Percentiles rank a stretch among this genome's conserved stretches.
Conservation (phyloP, 2,113 vertebrate genomes). For the Dicrurus megarhynchus region DNA sequence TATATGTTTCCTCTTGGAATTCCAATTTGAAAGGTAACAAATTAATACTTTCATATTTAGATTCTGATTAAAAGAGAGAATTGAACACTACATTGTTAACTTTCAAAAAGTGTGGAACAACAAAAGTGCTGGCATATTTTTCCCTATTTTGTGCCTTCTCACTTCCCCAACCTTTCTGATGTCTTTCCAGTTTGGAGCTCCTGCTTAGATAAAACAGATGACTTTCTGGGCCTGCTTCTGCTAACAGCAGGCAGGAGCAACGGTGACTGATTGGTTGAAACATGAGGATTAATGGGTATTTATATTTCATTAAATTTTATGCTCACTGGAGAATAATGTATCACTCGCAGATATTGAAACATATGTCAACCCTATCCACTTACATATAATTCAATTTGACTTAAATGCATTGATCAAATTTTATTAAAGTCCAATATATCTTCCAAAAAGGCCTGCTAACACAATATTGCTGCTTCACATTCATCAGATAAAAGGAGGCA, state of each 20-base stretch:
- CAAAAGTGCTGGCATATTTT: conserved; percentile 46
- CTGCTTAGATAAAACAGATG: conserved; percentile 90
- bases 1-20: not conserved
- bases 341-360: conserved; percentile 92
- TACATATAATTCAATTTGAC: conserved; percentile 95
- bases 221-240: conserved; percentile 83
- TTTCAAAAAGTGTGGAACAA: not conserved
- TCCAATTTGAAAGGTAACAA: not conserved
- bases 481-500: conserved; percentile 75
- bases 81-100: not conserved
- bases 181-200: conserved; percentile 82
- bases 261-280: conserved; percentile 90
- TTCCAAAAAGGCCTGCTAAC: conserved; percentile 82
- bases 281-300: conserved; percentile 98
- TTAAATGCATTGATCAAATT: conserved; percentile 95
- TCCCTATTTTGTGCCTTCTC: conserved; percentile 17
- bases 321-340: conserved; percentile 92
- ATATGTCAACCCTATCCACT: conserved; percentile 97
- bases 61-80: not conserved
- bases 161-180: conserved; percentile 74
- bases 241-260: conserved; percentile 84
- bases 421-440: conserved; percentile 91
- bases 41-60: not conserved
- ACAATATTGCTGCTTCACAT: conserved; percentile 75
- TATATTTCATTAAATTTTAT: conserved; percentile 98